Conservation (phyloP, 2,797 vertebrate species). For the Syndactyla subalaris region DNA sequence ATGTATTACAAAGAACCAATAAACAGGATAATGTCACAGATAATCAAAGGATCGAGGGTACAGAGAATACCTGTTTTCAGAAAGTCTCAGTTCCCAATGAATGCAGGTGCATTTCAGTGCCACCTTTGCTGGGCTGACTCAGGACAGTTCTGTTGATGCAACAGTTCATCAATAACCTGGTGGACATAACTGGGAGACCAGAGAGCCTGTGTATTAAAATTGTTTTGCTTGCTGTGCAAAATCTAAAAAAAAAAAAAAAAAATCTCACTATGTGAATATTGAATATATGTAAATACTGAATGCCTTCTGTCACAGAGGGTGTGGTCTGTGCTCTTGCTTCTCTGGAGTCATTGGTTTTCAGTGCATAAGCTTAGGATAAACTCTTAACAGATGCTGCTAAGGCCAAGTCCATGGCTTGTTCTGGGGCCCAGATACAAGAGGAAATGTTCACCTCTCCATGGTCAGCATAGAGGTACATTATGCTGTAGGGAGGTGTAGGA, state of each 20-base stretch:
- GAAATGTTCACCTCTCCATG: not conserved
- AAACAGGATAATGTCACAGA: not conserved
- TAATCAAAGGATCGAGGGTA: not conserved
- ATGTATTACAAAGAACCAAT: not conserved
- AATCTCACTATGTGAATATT: not conserved
- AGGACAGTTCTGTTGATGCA: not conserved
- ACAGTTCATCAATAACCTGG: not conserved
- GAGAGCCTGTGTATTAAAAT: not conserved
- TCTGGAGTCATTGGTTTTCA: not conserved
- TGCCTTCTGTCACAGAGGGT: not conserved
- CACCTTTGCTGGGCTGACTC: not conserved
- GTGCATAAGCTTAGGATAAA: not conserved
- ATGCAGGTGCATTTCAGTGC: not conserved
- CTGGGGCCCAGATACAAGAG: not conserved
- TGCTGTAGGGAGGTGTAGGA: not conserved
- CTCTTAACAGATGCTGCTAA: not conserved
- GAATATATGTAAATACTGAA: no score
- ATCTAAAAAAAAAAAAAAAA: not conserved
- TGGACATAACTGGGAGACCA: not conserved
- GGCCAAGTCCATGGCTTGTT: accelerated
- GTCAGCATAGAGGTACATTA: not conserved
- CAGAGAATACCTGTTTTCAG: not conserved
- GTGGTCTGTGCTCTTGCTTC: not conserved
- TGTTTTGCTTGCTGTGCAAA: not conserved
- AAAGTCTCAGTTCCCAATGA: not conserved